Conservation (phyloP, 2,113 vertebrate species). For the Phalacrocorax brasilianus region DNA sequence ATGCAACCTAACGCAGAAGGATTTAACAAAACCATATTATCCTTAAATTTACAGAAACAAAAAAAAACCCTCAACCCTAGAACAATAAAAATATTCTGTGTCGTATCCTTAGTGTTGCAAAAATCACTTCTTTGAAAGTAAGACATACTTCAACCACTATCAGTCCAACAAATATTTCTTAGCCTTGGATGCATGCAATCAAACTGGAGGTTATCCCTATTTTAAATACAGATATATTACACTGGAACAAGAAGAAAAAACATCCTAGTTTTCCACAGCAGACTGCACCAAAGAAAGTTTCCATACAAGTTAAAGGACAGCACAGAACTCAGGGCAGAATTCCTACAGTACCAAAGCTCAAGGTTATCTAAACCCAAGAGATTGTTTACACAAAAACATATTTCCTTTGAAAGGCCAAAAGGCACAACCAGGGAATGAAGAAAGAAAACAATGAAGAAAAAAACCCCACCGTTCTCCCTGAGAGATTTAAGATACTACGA, state of each 20-base stretch:
- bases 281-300: neutral
- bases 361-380: slow-evolving; percentile 13
- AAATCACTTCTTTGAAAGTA: neutral
- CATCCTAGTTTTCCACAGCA: neutral
- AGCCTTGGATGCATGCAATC: neutral
- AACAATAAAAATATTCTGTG: neutral
- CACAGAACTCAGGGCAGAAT: neutral
- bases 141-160: neutral
- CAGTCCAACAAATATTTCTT: neutral
- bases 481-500: neutral
- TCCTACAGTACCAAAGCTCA: neutral
- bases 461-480: neutral
- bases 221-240: slow-evolving; percentile 3
- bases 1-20: neutral
- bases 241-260: neutral
- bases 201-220: neutral
- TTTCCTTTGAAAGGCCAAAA: neutral
- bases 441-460: neutral
- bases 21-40: neutral
- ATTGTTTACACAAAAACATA: neutral
- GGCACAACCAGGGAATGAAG: neutral
- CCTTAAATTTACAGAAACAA: neutral
- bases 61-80: neutral
- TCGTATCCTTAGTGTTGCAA: neutral
- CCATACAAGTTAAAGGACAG: neutral